Evolutionary conservation across 37 sponge, comb jelly and placozoan species (phyloP).

Genomic region (Petrosia ficiformis): DNA sequence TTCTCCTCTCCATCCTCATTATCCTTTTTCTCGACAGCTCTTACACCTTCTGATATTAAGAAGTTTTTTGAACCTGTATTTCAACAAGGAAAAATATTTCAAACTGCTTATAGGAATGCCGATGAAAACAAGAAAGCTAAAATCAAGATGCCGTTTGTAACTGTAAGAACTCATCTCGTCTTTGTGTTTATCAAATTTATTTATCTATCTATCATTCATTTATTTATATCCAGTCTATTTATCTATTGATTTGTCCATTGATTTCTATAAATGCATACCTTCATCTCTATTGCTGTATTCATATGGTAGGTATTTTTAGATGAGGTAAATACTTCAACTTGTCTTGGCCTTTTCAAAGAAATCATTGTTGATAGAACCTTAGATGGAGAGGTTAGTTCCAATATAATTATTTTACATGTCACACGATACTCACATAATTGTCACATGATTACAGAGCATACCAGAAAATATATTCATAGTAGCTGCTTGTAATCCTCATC

Average conservation of each 20-base stretch:
- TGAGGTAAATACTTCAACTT: slow-evolving; percentile 89
- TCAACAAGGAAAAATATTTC: slow-evolving; percentile 35
- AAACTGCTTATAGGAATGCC: slow-evolving; percentile 7
- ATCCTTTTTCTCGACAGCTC: slow-evolving; percentile 64
- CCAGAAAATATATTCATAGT: slow-evolving; percentile 84
- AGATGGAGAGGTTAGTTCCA: slow-evolving; percentile 69
- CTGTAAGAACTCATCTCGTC: slow-evolving; percentile 28
- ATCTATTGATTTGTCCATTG: too few relatives aligned
- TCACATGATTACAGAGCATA: slow-evolving; percentile 38
- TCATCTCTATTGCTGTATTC: not conserved
- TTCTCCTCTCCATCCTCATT: too few relatives aligned
- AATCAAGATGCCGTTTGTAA: slow-evolving; percentile 44
- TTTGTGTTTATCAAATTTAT: too few relatives aligned
- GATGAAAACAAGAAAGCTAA: not conserved
- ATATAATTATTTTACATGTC: not conserved
- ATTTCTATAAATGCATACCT: too few relatives aligned
- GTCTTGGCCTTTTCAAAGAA: slow-evolving; percentile 88
- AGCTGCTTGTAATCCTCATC: slow-evolving; percentile 94
- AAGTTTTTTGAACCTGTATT: slow-evolving; percentile 32
- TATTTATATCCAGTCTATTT: too few relatives aligned
- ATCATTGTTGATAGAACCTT: slow-evolving; percentile 78
- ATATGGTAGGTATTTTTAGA: slow-evolving; percentile 88
- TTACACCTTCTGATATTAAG: slow-evolving; percentile 71
- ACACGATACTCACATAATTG: not conserved
- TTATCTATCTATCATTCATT: too few relatives aligned